A percentile compares a stretch with the other conserved stretches of the same genome.
phyloP scores from a whole-genome alignment of 2,113 vertebrate species.

The Pygoscelis antarcticus region DNA sequence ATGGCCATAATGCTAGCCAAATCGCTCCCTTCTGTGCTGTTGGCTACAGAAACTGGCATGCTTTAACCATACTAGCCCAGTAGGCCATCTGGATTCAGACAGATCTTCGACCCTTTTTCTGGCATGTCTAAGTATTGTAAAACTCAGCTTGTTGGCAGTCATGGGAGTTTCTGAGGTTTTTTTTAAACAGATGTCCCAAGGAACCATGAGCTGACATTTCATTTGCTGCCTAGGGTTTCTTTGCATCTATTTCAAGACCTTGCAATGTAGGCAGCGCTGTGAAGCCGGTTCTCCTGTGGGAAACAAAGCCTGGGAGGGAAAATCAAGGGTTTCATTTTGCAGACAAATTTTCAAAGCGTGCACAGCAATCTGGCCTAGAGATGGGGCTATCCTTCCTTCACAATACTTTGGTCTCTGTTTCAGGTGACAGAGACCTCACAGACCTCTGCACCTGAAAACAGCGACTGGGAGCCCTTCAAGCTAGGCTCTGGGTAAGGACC shows the following conservation, averaged over 20 bases:
- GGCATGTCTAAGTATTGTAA: background rate
- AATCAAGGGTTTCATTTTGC: accelerated
- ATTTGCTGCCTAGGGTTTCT: background rate
- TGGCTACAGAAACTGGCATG: background rate
- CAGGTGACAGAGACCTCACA: background rate
- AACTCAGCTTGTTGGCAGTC: background rate
- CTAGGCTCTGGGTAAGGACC: background rate
- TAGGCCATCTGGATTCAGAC: background rate
- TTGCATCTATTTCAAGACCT: background rate
- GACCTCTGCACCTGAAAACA: background rate
- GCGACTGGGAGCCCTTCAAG: background rate
- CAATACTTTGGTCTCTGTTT: accelerated
- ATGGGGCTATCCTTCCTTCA: background rate
- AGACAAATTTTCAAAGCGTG: background rate
- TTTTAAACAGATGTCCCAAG: background rate
- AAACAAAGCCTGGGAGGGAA: background rate
- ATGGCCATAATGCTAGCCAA: background rate
- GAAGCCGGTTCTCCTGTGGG: background rate
- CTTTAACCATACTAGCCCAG: background rate
- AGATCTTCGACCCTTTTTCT: background rate
- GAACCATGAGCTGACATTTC: background rate
- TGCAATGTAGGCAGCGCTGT: background rate
- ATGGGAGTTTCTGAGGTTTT: background rate
- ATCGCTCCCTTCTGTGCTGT: background rate
- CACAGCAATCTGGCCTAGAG: no score